Evolutionary conservation across 2,797 vertebrate genomes (phyloP).

Genomic region (Echeneis naucrates): DNA sequence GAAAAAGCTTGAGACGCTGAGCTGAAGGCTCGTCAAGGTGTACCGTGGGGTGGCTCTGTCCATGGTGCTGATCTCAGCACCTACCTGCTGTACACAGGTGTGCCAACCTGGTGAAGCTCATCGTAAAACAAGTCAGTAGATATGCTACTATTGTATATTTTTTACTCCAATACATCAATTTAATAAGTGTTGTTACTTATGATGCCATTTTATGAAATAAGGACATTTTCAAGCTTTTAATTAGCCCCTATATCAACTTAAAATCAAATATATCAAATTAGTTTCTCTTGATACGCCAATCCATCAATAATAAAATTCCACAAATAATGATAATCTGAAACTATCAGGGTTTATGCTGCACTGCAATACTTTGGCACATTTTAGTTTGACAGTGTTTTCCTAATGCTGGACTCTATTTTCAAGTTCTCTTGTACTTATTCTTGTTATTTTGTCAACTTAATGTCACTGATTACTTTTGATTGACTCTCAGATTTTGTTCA

Average conservation of each 20-base stretch:
- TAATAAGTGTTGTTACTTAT: background rate
- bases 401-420: background rate
- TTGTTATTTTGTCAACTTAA: background rate
- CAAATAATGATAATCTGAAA: background rate
- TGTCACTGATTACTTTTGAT: background rate
- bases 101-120: background rate
- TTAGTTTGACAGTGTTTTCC: background rate
- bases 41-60: conserved; percentile 70
- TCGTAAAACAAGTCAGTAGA: no score
- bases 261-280: no score
- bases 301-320: background rate
- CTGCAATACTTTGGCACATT: background rate
- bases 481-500: background rate
- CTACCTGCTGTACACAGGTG: conserved; percentile 49
- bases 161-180: background rate
- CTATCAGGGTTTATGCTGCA: background rate
- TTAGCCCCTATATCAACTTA: no score
- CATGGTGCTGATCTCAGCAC: conserved; percentile 74
- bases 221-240: background rate
- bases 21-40: conserved; percentile 39
- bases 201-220: background rate
- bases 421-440: background rate
- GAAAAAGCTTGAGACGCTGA: no score
- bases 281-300: background rate
- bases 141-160: background rate